Percentiles rank a stretch among this genome's conserved stretches.
phyloP scores from a whole-genome alignment of 2,888 invertebrate species.

The Brassicogethes aeneus region DNA sequence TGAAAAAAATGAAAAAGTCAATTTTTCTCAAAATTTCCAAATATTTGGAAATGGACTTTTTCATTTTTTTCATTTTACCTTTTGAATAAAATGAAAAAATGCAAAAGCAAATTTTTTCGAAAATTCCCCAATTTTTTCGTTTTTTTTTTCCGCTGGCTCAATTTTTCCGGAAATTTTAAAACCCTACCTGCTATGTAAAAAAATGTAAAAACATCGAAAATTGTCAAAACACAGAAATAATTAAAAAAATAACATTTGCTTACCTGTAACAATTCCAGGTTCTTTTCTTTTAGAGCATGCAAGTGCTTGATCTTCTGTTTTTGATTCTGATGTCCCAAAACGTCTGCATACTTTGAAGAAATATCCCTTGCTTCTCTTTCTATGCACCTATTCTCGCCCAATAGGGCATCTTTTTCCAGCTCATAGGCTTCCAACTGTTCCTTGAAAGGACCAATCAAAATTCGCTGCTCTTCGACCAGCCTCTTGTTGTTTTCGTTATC shows the following conservation, averaged over 20 bases:
- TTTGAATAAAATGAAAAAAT: too few relatives aligned
- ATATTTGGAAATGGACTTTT: too few relatives aligned
- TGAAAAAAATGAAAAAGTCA: too few relatives aligned
- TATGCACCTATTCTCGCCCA: constrained; percentile 32
- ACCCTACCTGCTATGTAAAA: too few relatives aligned
- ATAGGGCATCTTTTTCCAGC: constrained; percentile 38
- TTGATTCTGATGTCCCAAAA: constrained; percentile 56
- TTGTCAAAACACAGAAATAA: too few relatives aligned
- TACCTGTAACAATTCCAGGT: constrained; percentile 42
- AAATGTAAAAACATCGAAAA: too few relatives aligned
- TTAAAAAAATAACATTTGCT: not conserved
- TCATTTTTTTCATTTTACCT: too few relatives aligned
- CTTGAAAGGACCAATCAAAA: constrained; percentile 35
- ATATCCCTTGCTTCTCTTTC: constrained; percentile 45
- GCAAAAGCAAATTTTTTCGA: too few relatives aligned
- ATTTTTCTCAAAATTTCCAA: too few relatives aligned
- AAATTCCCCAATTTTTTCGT: too few relatives aligned
- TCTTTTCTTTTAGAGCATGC: constrained; percentile 41
- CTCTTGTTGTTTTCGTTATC: constrained; percentile 25
- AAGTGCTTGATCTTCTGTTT: constrained; percentile 55
- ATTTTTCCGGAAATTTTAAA: too few relatives aligned
- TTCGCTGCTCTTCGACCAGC: constrained; percentile 25
- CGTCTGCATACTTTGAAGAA: constrained; percentile 47
- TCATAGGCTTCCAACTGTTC: constrained; percentile 44
- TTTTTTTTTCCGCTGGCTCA: too few relatives aligned